These are phyloP conservation scores for Stenodema calcarata DNA, from an alignment of 2,888 invertebrate species.

Conservation along the genomic window DNA sequence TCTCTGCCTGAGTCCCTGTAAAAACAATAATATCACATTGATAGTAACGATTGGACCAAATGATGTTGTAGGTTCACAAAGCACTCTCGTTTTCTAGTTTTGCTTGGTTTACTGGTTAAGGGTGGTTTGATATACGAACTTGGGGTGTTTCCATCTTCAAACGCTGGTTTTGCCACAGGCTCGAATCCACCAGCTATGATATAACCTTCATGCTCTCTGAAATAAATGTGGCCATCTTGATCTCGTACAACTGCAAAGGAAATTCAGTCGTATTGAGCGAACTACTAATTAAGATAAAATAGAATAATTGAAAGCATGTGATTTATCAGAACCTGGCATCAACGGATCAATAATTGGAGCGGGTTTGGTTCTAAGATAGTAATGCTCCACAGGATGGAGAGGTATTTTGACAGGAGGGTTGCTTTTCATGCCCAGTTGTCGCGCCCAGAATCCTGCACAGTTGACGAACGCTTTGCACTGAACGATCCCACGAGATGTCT, in stretches of 20 bases:
- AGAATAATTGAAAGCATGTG: no score
- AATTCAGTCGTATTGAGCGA: neutral
- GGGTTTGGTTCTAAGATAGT: conserved; percentile 87
- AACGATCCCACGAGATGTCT: conserved; percentile 77
- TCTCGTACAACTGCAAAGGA: conserved; percentile 75
- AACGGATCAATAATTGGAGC: conserved; percentile 76
- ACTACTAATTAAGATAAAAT: neutral
- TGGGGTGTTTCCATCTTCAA: conserved; percentile 76
- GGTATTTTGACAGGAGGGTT: conserved; percentile 85
- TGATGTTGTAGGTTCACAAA: no score
- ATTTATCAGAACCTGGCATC: conserved; percentile 72
- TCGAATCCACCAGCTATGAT: conserved; percentile 91
- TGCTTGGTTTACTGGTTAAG: no score
- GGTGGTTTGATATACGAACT: no score
- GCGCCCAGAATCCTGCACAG: conserved; percentile 94
- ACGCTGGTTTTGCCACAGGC: conserved; percentile 87
- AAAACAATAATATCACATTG: neutral
- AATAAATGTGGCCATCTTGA: conserved; percentile 85
- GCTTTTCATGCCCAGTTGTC: conserved; percentile 85
- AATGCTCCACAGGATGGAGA: conserved; percentile 90
- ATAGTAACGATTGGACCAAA: no score
- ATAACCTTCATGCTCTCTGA: conserved; percentile 83
- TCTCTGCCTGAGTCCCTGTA: conserved; percentile 62
- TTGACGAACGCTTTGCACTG: conserved; percentile 93
- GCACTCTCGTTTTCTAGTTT: no score